Conservation (phyloP, 2,113 vertebrate species). For the Setophaga coronata region DNA sequence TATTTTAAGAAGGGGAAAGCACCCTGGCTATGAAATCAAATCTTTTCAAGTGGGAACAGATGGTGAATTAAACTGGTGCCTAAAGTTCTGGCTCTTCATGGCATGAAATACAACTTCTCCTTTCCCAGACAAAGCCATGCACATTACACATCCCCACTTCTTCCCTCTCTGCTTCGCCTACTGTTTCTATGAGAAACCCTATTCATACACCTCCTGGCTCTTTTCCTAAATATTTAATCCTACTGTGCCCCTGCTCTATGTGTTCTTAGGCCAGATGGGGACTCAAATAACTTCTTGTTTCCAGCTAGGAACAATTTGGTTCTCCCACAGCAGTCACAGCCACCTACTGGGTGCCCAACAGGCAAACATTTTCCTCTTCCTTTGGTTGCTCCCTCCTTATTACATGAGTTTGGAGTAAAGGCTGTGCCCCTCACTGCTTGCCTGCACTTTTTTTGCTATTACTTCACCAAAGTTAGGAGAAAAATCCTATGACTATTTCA, state of each 20-base stretch:
- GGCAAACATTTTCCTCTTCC: neutral
- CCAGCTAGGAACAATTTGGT: slow-evolving; percentile 23
- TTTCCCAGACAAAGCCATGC: neutral
- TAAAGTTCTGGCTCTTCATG: neutral
- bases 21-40: neutral
- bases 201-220: neutral
- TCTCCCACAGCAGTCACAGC: neutral
- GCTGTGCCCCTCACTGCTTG: neutral
- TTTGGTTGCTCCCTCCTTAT: neutral
- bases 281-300: slow-evolving; percentile 1
- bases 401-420: neutral
- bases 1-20: neutral
- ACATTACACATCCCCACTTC: neutral
- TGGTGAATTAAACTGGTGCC: neutral
- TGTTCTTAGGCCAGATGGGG: slow-evolving; percentile 13
- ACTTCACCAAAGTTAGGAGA: neutral
- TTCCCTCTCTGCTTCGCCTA: neutral
- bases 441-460: neutral
- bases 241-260: neutral
- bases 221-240: neutral
- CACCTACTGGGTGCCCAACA: neutral
- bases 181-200: neutral
- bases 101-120: neutral
- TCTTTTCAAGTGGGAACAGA: neutral
- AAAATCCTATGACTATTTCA: neutral